phyloP scores from a whole-genome alignment of 2,113 vertebrate species.

The Columba janthina region DNA sequence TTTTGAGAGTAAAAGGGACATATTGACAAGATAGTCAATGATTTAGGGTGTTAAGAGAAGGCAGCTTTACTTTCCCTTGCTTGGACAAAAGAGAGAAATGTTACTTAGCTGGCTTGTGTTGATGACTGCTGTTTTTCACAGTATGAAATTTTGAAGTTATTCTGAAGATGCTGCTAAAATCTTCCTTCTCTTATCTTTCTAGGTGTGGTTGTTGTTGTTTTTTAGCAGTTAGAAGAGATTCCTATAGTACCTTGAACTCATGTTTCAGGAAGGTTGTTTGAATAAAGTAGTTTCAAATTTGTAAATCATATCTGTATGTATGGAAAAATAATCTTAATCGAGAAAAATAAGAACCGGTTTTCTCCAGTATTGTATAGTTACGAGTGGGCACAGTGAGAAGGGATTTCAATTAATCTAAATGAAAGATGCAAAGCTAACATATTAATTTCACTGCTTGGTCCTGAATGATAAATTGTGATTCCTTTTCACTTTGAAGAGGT shows the following conservation, averaged over 20 bases:
- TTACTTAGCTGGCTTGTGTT: neutral
- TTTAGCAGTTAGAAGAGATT: neutral
- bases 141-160: neutral
- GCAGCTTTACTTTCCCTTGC: neutral
- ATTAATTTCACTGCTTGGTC: neutral
- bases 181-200: neutral
- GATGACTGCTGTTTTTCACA: neutral
- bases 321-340: neutral
- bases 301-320: neutral
- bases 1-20: neutral
- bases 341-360: neutral
- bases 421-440: neutral
- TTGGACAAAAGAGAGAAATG: neutral
- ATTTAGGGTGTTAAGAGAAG: neutral
- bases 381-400: neutral
- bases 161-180: neutral
- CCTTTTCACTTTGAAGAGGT: neutral
- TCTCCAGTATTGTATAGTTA: neutral
- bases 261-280: neutral
- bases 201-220: rapidly evolving
- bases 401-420: neutral
- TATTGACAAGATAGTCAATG: neutral
- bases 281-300: neutral
- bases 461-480: neutral
- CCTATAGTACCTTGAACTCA: neutral